Base-by-base conservation (phyloP, 2,797 vertebrate genomes). In the Falco biarmicus region DNA sequence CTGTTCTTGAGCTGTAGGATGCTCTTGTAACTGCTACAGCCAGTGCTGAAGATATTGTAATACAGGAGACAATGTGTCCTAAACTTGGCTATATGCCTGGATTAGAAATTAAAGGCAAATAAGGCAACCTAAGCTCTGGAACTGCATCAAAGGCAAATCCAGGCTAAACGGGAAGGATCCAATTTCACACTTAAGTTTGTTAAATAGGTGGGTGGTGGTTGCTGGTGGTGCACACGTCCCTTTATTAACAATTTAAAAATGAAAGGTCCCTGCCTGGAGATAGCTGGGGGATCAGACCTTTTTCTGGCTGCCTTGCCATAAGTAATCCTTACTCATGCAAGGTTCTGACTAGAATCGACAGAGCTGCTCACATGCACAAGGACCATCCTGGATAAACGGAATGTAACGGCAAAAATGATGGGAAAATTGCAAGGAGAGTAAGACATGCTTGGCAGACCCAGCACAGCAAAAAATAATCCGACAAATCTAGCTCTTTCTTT, bases 21-120 rank as follows among this genome's bases (percentile, higher is more conserved):
- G 73, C 50, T 86, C 54, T 4, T 25, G 10, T 47, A 54, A 7
- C 66, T 87, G 60, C 57, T 53, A 5, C 14, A 85, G 64, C 28
- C 1, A 0, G 0, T 13, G 70, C 61, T 85, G 88, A 91, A 84
- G 54, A 45, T 41, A 34, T 3, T 83, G 57, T 19, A 69, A n/a
- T n/a, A 51, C 37, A 61, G 54, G 64, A 94, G 85, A 70, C 90
- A 34, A 54, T 31, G 65, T 93, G 94, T 94, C 93, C 92, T 87
- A 69, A 95, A 89, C 86, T 89, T 92, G 96, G 89, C 94, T 53
- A 39, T 39, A 32, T 63, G 90, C 95, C 95, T 97, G 96, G 91
- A 86, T 88, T 94, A 73, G 96, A 95, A 95, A 96, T 95, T 96
- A 94, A 94, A 97, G 69, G 95, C 93, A 95, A 97, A 95, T 94